Evolutionary conservation across 2,888 invertebrate genomes (phyloP).

Genomic region (Cynaeus angustus): DNA sequence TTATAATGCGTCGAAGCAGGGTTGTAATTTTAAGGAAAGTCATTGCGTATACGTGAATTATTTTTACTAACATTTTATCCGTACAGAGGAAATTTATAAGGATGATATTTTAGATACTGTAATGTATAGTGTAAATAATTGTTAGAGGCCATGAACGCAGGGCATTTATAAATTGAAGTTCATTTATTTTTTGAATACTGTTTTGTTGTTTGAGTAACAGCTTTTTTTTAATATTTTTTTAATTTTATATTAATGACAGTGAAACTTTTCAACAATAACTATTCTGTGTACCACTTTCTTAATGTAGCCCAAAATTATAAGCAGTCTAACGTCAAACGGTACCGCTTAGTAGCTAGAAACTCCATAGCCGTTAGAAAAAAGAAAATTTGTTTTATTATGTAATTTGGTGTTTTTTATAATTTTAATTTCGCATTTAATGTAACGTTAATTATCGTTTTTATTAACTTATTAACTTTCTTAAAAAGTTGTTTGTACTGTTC

Average conservation of each 20-base stretch:
- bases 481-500: slow-evolving; percentile 62
- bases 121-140: slow-evolving; percentile 55
- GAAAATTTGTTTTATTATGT: slow-evolving; percentile 56
- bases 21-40: slow-evolving; percentile 42
- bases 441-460: slow-evolving; percentile 60
- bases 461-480: slow-evolving; percentile 64
- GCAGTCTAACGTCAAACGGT: slow-evolving; percentile 33
- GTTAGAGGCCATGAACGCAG: slow-evolving; percentile 52
- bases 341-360: slow-evolving; percentile 41
- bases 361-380: slow-evolving; percentile 20
- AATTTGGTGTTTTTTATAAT: slow-evolving; percentile 59
- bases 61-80: slow-evolving; percentile 40
- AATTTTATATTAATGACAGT: slow-evolving; percentile 48
- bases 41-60: slow-evolving; percentile 20
- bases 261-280: slow-evolving; percentile 19
- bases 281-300: slow-evolving; percentile 8
- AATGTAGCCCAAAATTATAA: slow-evolving; percentile 31
- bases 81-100: slow-evolving; percentile 45
- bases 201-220: slow-evolving; percentile 36
- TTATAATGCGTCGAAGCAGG: slow-evolving; percentile 41
- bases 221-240: slow-evolving; percentile 50
- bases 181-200: slow-evolving; percentile 44
- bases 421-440: slow-evolving; percentile 63
- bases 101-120: slow-evolving; percentile 52
- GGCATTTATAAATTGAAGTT: slow-evolving; percentile 55